A percentile compares a stretch with the other conserved stretches of the same genome.
Evolutionary conservation across 2,888 invertebrate species (phyloP).

Genomic region (Agrochola macilenta): DNA sequence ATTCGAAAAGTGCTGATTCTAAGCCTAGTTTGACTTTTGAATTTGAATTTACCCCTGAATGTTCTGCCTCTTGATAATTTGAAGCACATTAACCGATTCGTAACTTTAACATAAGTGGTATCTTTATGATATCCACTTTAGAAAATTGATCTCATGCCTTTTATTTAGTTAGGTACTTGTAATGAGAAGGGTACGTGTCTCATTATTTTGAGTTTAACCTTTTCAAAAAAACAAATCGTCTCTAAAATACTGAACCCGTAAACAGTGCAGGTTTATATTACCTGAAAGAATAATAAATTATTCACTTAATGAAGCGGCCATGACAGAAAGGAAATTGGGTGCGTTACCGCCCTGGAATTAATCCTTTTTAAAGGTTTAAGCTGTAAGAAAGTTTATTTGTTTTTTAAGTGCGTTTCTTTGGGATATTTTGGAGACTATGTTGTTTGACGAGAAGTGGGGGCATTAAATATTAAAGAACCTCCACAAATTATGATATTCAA

Average conservation of each 20-base stretch:
- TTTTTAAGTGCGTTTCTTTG: conserved; percentile 11
- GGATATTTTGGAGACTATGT: background rate
- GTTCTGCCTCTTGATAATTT: too few species aligned
- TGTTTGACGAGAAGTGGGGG: background rate
- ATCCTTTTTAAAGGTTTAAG: conserved; percentile 72
- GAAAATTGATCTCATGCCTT: background rate
- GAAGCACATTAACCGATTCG: background rate
- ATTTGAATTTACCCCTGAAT: background rate
- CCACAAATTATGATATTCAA: background rate
- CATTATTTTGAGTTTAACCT: background rate
- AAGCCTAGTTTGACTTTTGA: too few species aligned
- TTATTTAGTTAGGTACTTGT: background rate
- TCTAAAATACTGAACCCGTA: conserved; percentile 47
- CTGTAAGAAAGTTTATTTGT: conserved; percentile 51
- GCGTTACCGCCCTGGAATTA: conserved; percentile 73
- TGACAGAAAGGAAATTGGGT: conserved; percentile 82
- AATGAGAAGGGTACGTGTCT: background rate
- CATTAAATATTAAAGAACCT: background rate
- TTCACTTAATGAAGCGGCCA: conserved; percentile 79
- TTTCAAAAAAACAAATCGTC: conserved; percentile 37
- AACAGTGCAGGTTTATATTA: conserved; percentile 69
- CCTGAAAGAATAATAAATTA: conserved; percentile 80
- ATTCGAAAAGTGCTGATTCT: too few species aligned
- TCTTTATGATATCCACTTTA: background rate
- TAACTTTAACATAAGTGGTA: too few species aligned